Conservation (phyloP, 2,888 invertebrate species). For the Sisyra nigra region DNA sequence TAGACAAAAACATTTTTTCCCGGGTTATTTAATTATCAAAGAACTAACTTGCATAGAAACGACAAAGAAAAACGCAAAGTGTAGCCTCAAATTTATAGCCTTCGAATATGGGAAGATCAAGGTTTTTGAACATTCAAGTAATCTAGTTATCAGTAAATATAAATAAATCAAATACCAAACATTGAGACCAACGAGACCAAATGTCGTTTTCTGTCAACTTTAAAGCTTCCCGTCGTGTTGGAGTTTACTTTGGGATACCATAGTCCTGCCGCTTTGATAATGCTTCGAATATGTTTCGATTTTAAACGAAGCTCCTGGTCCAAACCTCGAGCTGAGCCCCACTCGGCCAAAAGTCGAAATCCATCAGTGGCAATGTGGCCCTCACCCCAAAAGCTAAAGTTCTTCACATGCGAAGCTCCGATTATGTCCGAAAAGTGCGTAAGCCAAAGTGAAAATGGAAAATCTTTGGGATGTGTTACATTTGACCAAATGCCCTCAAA, state of each 20-base stretch:
- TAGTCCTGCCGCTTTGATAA: slow-evolving; percentile 77
- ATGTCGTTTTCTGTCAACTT: slow-evolving; percentile 71
- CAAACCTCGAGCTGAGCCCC: slow-evolving; percentile 75
- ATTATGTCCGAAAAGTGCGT: slow-evolving; percentile 96
- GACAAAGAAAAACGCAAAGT: no score
- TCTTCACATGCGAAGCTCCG: slow-evolving; percentile 80
- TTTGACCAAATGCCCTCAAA: slow-evolving; percentile 94
- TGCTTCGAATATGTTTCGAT: slow-evolving; percentile 58
- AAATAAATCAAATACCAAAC: slow-evolving; percentile 41
- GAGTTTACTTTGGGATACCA: slow-evolving; percentile 81
- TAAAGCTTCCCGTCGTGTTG: slow-evolving; percentile 66
- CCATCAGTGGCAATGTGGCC: slow-evolving; percentile 78
- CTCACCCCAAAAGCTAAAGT: slow-evolving; percentile 85
- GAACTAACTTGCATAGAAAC: no score
- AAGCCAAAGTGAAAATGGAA: slow-evolving; percentile 76
- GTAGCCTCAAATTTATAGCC: no score
- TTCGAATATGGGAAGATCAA: no score
- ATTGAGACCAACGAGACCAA: slow-evolving; percentile 75
- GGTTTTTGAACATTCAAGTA: no score
- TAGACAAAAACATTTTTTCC: no score
- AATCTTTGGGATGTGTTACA: slow-evolving; percentile 91
- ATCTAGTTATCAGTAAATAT: background rate
- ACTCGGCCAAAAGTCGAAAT: slow-evolving; percentile 67
- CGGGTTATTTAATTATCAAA: no score
- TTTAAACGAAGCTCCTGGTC: slow-evolving; percentile 80